Base-by-base conservation (phyloP, 2,797 vertebrate genomes). In the Epinephelus malabaricus region DNA sequence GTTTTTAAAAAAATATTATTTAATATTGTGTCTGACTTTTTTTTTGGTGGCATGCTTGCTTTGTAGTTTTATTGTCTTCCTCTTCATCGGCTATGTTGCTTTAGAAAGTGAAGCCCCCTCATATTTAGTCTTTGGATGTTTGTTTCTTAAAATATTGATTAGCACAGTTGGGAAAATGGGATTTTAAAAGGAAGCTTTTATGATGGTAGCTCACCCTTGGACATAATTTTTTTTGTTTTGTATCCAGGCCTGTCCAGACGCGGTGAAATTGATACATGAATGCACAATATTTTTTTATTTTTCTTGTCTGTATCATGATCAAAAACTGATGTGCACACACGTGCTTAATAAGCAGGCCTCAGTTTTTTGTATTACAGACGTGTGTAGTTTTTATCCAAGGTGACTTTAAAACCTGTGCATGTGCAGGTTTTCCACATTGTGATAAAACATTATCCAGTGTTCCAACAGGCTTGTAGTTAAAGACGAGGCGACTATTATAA, bases 231-330 rank as follows among this genome's bases (percentile, higher is more conserved):
- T 2, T 8, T 46, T 54, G 38, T 47, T 43, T 6, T 34, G 3
- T 13, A 18, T 43, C 10, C 15, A 5, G 10, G 13, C 15, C 30
- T 43, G 63, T 56, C 10, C 75, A 63, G 15, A 18, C 18, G 21
- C 3, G 14, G 1, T 18, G 1, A 78, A 59, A 79, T 47, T 2
- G 17, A 54, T 4, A 53, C 6, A 58, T 7, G 25, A 27, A 34
- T 60, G 4, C 46, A 21, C 10, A 64, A 2, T 62, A 18, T 25
- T 25, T 18, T 10, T 69, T 34, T 68, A 27, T 78, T 87, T 67
- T 80, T 63, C 17, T 62, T 71, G 58, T n/a, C 49, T 69, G n/a
- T 58, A 67, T 59, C 65, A 76, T 76, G 25, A 72, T 59, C 11
- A 46, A 2, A 50, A 71, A 53, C 15, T 34, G 13, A 4, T 4